Evolutionary conservation across 2,888 invertebrate genomes (phyloP).

Genomic region (Entomobrya proxima): DNA sequence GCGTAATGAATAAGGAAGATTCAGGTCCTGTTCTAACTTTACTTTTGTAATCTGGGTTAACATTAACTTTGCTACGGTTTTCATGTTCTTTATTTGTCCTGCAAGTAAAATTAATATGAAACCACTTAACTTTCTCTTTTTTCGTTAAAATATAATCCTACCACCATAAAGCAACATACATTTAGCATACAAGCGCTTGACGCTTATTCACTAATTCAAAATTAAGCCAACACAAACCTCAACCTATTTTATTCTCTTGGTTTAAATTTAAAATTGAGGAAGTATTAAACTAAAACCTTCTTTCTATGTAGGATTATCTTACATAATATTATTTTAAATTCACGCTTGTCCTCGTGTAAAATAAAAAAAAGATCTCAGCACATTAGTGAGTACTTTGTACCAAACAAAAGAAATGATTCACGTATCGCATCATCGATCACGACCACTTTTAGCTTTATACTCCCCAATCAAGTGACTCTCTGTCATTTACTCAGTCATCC

Average conservation of each 20-base stretch:
- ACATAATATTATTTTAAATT: constrained; percentile 14
- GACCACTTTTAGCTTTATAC: not conserved
- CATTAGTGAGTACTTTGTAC: not conserved
- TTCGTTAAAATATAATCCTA: too few species aligned
- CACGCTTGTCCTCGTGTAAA: not conserved
- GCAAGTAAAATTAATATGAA: not conserved
- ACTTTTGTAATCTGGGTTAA: not conserved
- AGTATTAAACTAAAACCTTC: constrained; percentile 7
- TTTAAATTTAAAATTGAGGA: not conserved
- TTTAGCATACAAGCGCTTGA: not conserved
- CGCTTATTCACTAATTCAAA: not conserved
- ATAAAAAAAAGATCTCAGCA: not conserved
- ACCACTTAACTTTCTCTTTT: constrained; percentile 20
- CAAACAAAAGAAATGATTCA: constrained; percentile 12
- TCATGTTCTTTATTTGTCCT: not conserved
- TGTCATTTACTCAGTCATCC: constrained; percentile 23
- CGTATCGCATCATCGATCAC: constrained; percentile 54
- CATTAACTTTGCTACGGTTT: not conserved
- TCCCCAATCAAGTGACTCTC: constrained; percentile 4
- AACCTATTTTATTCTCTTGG: not conserved
- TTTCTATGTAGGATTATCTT: not conserved
- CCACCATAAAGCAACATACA: too few species aligned
- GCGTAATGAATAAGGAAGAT: not conserved
- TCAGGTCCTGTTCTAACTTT: not conserved
- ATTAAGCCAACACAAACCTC: not conserved